Conservation (phyloP, 2,888 invertebrate genomes). For the Synergus laeviventris region DNA sequence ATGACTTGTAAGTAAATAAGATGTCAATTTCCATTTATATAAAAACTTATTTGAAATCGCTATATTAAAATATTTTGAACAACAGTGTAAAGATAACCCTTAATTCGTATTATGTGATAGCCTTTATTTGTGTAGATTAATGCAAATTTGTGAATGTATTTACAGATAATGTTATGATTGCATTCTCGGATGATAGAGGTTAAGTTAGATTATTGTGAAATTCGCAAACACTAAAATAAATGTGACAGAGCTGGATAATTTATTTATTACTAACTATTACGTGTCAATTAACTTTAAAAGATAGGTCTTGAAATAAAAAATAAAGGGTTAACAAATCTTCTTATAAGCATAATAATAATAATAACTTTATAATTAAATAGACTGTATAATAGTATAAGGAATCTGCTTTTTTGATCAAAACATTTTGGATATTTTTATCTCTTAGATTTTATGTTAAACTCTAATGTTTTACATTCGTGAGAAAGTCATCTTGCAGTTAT, state of each 20-base stretch:
- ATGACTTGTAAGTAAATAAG: background rate
- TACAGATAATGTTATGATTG: background rate
- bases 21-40: too few species aligned
- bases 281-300: background rate
- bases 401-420: background rate
- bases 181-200: background rate
- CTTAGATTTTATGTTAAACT: background rate
- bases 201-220: background rate
- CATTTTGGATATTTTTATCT: background rate
- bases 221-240: background rate
- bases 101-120: background rate
- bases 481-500: conserved; percentile 7
- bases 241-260: background rate
- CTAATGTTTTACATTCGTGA: background rate
- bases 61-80: background rate
- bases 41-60: background rate
- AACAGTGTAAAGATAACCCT: background rate
- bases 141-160: background rate
- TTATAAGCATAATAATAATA: too few species aligned
- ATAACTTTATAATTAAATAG: too few species aligned
- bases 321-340: too few species aligned
- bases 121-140: background rate
- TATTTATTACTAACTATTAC: background rate
- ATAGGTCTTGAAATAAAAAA: background rate
- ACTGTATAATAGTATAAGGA: too few species aligned